Conservation (phyloP, 2,113 vertebrate genomes). For the Fulmarus glacialis region DNA sequence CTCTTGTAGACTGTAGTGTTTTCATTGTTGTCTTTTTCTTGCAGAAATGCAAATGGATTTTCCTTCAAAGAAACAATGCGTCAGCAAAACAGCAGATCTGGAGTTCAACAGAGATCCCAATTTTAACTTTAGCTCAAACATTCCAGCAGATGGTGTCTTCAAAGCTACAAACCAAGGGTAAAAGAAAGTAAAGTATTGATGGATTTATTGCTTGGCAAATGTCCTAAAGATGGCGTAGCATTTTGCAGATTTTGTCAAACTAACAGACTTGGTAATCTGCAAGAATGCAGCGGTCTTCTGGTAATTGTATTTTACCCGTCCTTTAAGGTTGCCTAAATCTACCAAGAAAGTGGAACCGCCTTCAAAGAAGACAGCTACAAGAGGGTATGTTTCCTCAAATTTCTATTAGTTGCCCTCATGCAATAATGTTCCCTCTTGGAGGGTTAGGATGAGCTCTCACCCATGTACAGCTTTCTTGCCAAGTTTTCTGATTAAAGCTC, state of each 20-base stretch:
- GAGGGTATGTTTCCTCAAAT: slow-evolving; percentile 22
- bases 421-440: neutral
- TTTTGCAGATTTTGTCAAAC: neutral
- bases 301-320: neutral
- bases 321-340: slow-evolving; percentile 54
- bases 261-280: neutral
- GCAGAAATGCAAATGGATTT: slow-evolving; percentile 52
- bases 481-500: neutral
- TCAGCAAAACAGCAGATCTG: slow-evolving; percentile 25
- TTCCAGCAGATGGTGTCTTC: slow-evolving; percentile 8
- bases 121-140: slow-evolving; percentile 12
- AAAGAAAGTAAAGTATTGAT: neutral
- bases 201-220: neutral
- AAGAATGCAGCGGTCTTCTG: neutral
- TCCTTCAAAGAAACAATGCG: slow-evolving; percentile 56
- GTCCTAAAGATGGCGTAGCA: neutral
- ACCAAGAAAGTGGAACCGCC: slow-evolving; percentile 10
- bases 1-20: neutral
- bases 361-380: slow-evolving; percentile 18
- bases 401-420: neutral
- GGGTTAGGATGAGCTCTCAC: neutral
- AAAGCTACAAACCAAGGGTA: slow-evolving; percentile 64
- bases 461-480: neutral
- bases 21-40: neutral
- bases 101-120: slow-evolving; percentile 4